Evolutionary conservation across 2,113 vertebrate species (phyloP), one percentile per base, ranked within the genome.

Genomic region (Bujurquina vittata): DNA sequence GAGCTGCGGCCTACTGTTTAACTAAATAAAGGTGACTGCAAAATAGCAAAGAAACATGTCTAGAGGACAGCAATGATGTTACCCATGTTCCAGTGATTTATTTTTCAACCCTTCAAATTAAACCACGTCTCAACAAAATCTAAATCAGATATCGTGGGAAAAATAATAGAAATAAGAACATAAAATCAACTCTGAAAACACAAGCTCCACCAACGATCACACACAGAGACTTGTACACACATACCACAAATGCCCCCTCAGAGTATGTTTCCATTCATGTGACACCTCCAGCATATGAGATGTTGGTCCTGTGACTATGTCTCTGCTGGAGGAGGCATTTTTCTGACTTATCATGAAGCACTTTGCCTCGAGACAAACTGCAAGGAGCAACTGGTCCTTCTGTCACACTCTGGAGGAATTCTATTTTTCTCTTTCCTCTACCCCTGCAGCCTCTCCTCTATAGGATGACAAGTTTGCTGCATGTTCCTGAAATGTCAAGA

Each of bases 291-390:
- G 87, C 61, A 61, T 31, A 52, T 18, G 33, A 67, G 65, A 62
- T 10, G 37, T 62, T 4, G 49, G 85, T 88, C 87, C 49, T 87
- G 80, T 90, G 90, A 86, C 79, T 49, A 29, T 14, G 18, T 40
- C 63, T 80, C 74, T 37, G 35, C 73, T 61, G 20, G 7, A 20
- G 80, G 43, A 73, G 46, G 14, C 15, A 17, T 60, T 80, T 59
- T 61, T 73, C 17, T 69, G 55, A 82, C 33, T 80, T 37, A 63
- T 83, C 31, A 10, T 0, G 10, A n/a, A 83, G 57, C 49, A 5
- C 22, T 79, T 31, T 7, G 78, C 86, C 65, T 61, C 0, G 1
- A 61, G 87, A 52, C 75, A 40, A 10, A 73, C 59, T 8, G 29
- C 17, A 26, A 57, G 57, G 43, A 77, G 23, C 49, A 81, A 79